Evolutionary conservation across 2,113 vertebrate species (phyloP), one percentile per base, ranked within the genome.

Genomic region (Catagonus wagneri): DNA sequence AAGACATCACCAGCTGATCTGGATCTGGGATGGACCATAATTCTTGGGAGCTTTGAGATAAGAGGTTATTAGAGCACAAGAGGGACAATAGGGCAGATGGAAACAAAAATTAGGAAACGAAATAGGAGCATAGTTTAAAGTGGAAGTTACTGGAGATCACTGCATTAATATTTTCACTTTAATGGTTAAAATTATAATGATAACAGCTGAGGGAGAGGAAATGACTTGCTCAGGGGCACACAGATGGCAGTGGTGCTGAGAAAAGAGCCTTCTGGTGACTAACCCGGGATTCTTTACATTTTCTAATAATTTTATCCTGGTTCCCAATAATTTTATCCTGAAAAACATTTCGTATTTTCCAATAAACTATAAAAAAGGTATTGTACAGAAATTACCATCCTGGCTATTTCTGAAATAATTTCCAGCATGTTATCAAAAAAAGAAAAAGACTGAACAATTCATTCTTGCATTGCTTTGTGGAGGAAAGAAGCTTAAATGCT

Each of bases 401-500:
- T 54, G 76, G 92, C 90, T 96, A 91, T 96, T 97, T 97, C 93
- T 95, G 87, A 97, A 96, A 96, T 87, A 86, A 92, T 95, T 56
- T 71, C 6, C 20, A 97, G 39, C 27, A 88, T 39, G 54, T 34
- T 95, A 87, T 96, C 44, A 44, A 44, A 44, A 44, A 32, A 50
- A 58, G 4, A 83, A 89, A 78, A 95, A 87, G 79, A 95, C 23
- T 75, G 93, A 97, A 93, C 84, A 90, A 96, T 94, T 97, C 52
- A 96, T 94, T 96, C 71, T 94, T 61, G 68, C 78, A 60, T 96
- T 96, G 92, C 92, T 54, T 83, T 52, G 91, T 25, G 54, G 20
- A 95, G 71, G 84, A 87, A 97, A 98, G 44, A 79, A 94, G 96
- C 69, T 97, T 94, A 96, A 96, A 94, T 96, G 54, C 39, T 98